These are phyloP conservation scores for Bilobella aurantiaca DNA, from an alignment of 1,140 invertebrate species.

Conservation along the genomic window DNA sequence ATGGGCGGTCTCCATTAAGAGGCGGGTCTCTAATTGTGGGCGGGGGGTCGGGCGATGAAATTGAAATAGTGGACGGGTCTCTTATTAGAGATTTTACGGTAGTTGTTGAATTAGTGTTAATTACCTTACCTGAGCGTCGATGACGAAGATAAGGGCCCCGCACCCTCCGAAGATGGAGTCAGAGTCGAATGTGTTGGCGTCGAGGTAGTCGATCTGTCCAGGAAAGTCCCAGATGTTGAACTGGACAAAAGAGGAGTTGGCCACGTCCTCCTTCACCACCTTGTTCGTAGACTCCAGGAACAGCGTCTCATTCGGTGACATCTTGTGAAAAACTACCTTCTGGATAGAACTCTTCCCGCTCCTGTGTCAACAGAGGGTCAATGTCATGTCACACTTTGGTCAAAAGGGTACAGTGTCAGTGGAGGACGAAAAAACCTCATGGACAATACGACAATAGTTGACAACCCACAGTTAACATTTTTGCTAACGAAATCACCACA, in stretches of 20 bases:
- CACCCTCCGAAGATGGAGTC: slow-evolving; percentile 90
- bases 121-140: slow-evolving; percentile 83
- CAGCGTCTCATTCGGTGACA: slow-evolving; percentile 99
- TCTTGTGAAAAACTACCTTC: slow-evolving; percentile 99
- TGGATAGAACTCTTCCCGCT: slow-evolving; percentile 99
- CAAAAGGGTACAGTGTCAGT: too few species aligned
- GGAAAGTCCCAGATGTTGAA: slow-evolving; percentile 99
- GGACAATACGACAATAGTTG: too few species aligned
- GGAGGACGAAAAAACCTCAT: too few species aligned
- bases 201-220: slow-evolving; percentile 95
- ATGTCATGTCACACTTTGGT: neutral
- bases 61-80: too few species aligned
- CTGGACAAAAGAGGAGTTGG: slow-evolving; percentile 96
- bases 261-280: slow-evolving; percentile 50
- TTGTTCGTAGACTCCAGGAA: slow-evolving; percentile 97
- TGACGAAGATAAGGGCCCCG: slow-evolving; percentile 95
- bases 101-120: neutral
- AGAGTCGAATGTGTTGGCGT: slow-evolving; percentile 79
- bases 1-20: too few species aligned
- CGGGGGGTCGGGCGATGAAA: too few species aligned
- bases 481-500: too few species aligned
- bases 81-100: too few species aligned
- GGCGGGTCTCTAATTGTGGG: too few species aligned
- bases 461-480: too few species aligned
- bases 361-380: slow-evolving; percentile 44